Evolutionary conservation across 2,797 vertebrate species (phyloP).

Genomic region (Orestias chungarensis): DNA sequence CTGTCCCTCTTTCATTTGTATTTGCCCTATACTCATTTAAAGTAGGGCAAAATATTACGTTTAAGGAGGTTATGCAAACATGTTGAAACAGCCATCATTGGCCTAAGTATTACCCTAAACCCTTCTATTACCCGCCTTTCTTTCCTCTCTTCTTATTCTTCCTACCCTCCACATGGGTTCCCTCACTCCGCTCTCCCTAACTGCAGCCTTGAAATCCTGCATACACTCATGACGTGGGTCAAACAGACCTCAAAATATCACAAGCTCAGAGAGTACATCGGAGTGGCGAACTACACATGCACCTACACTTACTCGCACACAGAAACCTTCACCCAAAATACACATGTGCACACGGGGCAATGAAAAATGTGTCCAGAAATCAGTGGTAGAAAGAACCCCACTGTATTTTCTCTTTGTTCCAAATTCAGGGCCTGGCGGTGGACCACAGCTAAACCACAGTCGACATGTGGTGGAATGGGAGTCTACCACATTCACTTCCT

Average conservation of each 20-base stretch:
- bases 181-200: constrained; percentile 63
- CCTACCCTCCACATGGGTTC: constrained; percentile 59
- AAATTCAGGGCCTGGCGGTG: constrained; percentile 76
- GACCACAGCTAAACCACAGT: constrained; percentile 77
- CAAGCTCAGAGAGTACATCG: constrained; percentile 70
- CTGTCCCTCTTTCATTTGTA: constrained; percentile 58
- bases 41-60: constrained; percentile 81
- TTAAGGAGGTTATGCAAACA: constrained; percentile 83
- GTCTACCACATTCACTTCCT: constrained; percentile 74
- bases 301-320: constrained; percentile 19
- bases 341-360: constrained; percentile 62
- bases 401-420: constrained; percentile 74
- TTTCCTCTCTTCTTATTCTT: constrained; percentile 78
- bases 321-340: constrained; percentile 53
- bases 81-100: constrained; percentile 78
- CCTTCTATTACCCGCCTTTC: constrained; percentile 82
- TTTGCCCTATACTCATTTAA: constrained; percentile 66
- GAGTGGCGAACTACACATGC: constrained; percentile 41
- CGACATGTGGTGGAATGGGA: constrained; percentile 74
- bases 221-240: constrained; percentile 62
- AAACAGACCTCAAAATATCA: constrained; percentile 74
- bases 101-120: constrained; percentile 81
- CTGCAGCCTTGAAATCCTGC: constrained; percentile 71
- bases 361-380: constrained; percentile 72
- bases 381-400: constrained; percentile 65